Conservation (phyloP, 2,113 vertebrate species). For the Colossoma macropomum region DNA sequence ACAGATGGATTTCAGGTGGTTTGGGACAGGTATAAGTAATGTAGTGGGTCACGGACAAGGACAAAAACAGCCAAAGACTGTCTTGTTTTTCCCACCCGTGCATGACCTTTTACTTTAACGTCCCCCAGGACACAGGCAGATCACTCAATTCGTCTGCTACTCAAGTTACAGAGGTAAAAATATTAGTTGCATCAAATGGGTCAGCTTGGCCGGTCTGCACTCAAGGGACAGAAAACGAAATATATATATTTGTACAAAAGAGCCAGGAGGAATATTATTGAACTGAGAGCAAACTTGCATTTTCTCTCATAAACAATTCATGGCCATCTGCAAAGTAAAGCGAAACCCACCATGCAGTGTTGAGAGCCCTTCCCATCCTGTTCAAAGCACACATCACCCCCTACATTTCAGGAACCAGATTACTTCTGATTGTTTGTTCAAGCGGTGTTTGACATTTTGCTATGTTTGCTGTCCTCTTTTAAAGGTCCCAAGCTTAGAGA, state of each 20-base stretch:
- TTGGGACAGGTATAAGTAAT: neutral
- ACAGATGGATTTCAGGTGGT: neutral
- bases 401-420: neutral
- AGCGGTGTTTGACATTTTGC: neutral
- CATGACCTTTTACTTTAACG: neutral
- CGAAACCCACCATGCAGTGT: neutral
- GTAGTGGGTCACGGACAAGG: neutral
- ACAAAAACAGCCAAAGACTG: neutral
- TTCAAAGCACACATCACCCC: neutral
- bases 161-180: neutral
- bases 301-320: conserved; percentile 41
- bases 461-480: neutral
- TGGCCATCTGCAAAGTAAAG: conserved; percentile 12
- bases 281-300: conserved; percentile 29
- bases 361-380: neutral
- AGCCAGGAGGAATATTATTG: conserved; percentile 18
- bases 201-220: neutral
- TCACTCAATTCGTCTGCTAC: neutral
- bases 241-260: conserved; percentile 14
- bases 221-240: neutral
- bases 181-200: neutral
- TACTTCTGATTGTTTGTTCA: neutral
- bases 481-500: neutral
- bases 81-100: neutral
- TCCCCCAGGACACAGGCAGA: neutral